Base-by-base conservation (phyloP, 1,140 invertebrate genomes). In the Aphidius ervi region DNA sequence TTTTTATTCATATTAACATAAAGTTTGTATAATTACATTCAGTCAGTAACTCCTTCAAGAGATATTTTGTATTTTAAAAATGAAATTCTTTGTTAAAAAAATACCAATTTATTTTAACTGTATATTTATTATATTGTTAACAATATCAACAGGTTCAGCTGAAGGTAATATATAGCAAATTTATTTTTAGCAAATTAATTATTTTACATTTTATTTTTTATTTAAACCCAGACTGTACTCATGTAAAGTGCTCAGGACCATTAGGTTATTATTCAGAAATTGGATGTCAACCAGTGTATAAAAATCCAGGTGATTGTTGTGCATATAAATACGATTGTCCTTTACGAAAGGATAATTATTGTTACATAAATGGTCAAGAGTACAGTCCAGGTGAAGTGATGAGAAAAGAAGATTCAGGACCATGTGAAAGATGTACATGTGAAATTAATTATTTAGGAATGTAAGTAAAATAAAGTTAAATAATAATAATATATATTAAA, bases 241-340 rank as follows among this genome's bases (percentile, higher is more conserved):
- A 49, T 40, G 37, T 7, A 9, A 39, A 47, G 20, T 63, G 62
- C 47, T 53, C 57, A 6, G 52, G 56, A 23, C 62, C 62, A 10
- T 47, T 56, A 10, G 6, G 6, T 6, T 49, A 45, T 7, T 63
- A 59, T 20, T 9, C 10, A 10, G 46, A 42, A 40, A 39, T 63
- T 9, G 46, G 42, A n/a, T 49, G 61, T 52, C 40, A 41, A 10
- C 43, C 61, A 37, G 37, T 55, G 37, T 53, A 54, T 9, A 54
- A 58, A 37, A 63, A 53, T 10, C 45, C 50, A 20, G 57, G 42
- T 9, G 57, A 54, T 16, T 59, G 53, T 40, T 63, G 62, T 43
- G 40, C 56, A 16, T 9, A 46, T 16, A 55, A 49, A 55, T 63
- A 63, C 58, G 58, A 63, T 37, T 63, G 58, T 20, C 50, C 40